phyloP scores from a whole-genome alignment of 2,888 invertebrate species.

The Dynastes grantii region DNA sequence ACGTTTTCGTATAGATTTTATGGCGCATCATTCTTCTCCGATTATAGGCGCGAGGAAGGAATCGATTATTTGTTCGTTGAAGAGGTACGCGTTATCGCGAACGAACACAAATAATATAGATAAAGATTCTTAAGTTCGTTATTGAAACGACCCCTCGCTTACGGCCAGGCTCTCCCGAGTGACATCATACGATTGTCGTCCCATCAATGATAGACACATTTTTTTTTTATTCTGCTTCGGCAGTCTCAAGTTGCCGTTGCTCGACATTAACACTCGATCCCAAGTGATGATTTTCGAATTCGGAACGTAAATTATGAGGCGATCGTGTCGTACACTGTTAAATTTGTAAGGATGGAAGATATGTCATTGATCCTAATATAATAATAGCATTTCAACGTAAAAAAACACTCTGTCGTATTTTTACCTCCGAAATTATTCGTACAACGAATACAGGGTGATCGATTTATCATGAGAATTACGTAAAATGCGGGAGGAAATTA shows the following conservation, averaged over 20 bases:
- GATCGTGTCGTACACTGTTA: too few species aligned
- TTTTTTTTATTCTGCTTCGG: neutral
- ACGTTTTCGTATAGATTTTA: neutral
- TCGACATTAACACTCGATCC: neutral
- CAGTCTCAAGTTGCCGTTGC: neutral
- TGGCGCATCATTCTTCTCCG: neutral
- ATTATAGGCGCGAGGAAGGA: conserved; percentile 1
- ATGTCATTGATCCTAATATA: too few species aligned
- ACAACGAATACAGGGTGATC: too few species aligned
- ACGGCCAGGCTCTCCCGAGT: neutral
- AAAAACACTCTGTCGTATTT: too few species aligned
- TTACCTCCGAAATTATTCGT: too few species aligned
- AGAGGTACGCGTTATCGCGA: conserved; percentile 26
- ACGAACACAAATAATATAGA: conserved; percentile 36
- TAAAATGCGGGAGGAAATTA: too few species aligned
- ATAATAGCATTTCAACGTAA: too few species aligned
- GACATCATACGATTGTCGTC: conserved; percentile 12
- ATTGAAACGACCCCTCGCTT: conserved; percentile 34
- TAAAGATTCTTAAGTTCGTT: conserved; percentile 38
- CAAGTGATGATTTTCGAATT: too few species aligned
- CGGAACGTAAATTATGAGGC: too few species aligned
- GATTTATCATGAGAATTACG: too few species aligned
- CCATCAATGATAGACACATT: conserved; percentile 1
- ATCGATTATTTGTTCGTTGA: conserved; percentile 39
- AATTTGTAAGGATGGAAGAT: too few species aligned